Evolutionary conservation across 2,113 vertebrate genomes (phyloP).

Genomic region (Neoarius graeffei): DNA sequence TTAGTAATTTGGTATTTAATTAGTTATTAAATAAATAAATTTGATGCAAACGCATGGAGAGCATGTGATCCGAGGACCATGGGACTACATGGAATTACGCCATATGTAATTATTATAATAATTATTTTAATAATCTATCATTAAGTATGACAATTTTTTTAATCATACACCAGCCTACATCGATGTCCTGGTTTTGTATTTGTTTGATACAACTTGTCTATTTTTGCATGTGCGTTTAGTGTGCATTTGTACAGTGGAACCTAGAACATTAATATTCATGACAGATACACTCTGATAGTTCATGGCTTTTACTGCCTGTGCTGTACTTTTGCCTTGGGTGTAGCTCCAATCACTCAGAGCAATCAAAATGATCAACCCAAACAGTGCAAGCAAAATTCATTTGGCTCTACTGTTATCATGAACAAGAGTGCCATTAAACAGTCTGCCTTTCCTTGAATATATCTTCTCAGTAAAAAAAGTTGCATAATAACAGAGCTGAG

Average conservation of each 20-base stretch:
- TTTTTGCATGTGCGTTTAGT: background rate
- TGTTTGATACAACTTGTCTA: background rate
- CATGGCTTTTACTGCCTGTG: background rate
- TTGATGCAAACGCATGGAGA: background rate
- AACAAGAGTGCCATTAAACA: background rate
- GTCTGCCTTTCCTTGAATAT: background rate
- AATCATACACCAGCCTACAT: background rate
- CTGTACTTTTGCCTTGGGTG: conserved; percentile 25
- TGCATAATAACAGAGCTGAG: background rate
- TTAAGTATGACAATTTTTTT: background rate
- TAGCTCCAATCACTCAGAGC: background rate
- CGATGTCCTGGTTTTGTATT: background rate
- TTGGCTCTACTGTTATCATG: conserved; percentile 35
- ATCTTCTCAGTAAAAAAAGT: background rate
- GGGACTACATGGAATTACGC: background rate
- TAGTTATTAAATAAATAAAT: background rate
- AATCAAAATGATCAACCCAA: background rate
- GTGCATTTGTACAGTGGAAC: background rate
- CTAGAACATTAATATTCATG: background rate
- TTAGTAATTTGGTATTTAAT: background rate
- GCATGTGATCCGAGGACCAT: background rate
- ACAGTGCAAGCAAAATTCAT: background rate
- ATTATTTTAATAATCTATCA: background rate
- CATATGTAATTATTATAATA: background rate
- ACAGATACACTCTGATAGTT: background rate